Base-by-base conservation (phyloP, 1,140 invertebrate species). In the Marisa cornuarietis region DNA sequence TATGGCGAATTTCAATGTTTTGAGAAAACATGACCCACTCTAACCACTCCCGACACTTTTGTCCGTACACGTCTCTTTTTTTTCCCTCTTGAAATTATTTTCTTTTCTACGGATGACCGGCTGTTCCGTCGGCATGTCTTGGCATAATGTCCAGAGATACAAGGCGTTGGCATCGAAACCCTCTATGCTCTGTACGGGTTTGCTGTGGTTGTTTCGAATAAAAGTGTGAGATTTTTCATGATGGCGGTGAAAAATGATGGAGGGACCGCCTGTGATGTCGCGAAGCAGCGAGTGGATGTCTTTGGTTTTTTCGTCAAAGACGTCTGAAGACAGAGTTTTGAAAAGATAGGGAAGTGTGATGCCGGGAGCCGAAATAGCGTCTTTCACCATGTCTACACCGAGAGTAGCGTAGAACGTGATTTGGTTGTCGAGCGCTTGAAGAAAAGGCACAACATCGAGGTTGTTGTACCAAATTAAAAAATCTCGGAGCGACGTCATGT, bases 401-500 rank as follows among this genome's bases (percentile, higher is more conserved):
- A 71, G 68, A 74, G 42, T 58, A 24, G 65, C 72, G 76, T 80
- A 85, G 62, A 80, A 82, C 9, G 62, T n/a, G 6, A 71, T 62
- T 51, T 83, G 71, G 31, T 78, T 78, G 51, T 79, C 22, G 18
- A 85, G 68, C 20, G 83, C 84, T 20, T 61, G 13, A 18, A 85
- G 69, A 51, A 85, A 82, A 10, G 80, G 79, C 24, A 62, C 68
- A 18, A 82, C 63, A 66, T 85, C 81, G 63, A 71, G 62, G 74
- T 82, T 79, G 71, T 83, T 85, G 71, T 84, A 85, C 81, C n/a
- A 85, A 18, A 78, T 51, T 8, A 85, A 71, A 65, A 85, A 84
- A 61, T 85, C 81, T 26, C 58, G 18, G 18, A 85, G 58, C 3
- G 78, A 73, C 18, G 24, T 61, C 85, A 86, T 84, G 16, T 78